These are phyloP conservation scores for Sesamia nonagrioides DNA, from an alignment of 1,140 invertebrate species.

Conservation along the genomic window DNA sequence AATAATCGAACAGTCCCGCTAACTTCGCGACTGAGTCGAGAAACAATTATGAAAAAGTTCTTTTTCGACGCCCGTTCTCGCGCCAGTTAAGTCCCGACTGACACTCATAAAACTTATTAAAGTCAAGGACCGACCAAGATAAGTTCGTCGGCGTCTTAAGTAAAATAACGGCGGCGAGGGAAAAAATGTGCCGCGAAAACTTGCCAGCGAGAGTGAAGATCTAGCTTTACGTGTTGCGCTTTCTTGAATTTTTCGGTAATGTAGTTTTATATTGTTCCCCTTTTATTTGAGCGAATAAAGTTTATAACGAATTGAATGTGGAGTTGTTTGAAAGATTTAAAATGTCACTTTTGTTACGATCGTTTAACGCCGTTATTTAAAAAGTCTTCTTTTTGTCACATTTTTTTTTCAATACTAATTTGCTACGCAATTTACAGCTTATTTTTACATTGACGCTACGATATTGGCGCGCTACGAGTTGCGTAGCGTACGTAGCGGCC, in stretches of 20 bases:
- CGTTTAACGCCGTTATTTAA: no score
- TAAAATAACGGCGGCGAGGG: slow-evolving; percentile 82
- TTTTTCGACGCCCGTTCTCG: slow-evolving; percentile 80
- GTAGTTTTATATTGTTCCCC: slow-evolving; percentile 47
- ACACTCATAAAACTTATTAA: slow-evolving; percentile 87
- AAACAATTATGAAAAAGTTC: slow-evolving; percentile 87
- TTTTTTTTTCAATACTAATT: neutral
- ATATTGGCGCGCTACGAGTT: slow-evolving; percentile 51
- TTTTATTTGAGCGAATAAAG: slow-evolving; percentile 35
- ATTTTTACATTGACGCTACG: slow-evolving; percentile 22
- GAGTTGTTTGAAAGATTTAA: slow-evolving; percentile 10
- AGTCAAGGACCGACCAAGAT: slow-evolving; percentile 86
- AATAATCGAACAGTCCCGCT: slow-evolving; percentile 79
- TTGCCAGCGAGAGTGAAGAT: slow-evolving; percentile 81
- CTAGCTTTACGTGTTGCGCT: slow-evolving; percentile 81
- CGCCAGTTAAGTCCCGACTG: slow-evolving; percentile 84
- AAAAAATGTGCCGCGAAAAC: slow-evolving; percentile 80
- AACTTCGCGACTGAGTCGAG: slow-evolving; percentile 76
- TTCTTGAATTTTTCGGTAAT: slow-evolving; percentile 44
- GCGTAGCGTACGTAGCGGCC: slow-evolving; percentile 51
- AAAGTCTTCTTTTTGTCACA: neutral
- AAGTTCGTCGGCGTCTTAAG: slow-evolving; percentile 85
- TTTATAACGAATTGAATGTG: slow-evolving; percentile 19
- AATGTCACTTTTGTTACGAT: neutral
- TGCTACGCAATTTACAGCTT: neutral